Evolutionary conservation across 2,113 vertebrate species (phyloP), one percentile per base, ranked within the genome.

Genomic region (Polypterus bichir): DNA sequence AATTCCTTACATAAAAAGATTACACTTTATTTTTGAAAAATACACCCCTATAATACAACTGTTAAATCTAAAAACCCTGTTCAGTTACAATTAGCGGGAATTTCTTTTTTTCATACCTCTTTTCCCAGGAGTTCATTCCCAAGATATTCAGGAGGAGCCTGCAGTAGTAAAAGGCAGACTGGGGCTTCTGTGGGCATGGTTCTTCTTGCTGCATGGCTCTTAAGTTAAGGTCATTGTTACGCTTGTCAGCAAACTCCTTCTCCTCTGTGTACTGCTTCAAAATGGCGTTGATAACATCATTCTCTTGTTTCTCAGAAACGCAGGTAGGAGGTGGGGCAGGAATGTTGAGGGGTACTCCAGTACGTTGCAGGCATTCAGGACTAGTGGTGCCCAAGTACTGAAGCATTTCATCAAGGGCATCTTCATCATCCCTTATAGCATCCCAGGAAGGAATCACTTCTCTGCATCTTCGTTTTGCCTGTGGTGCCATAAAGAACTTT

Each of bases 81-180:
- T 27, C 27, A 27, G 27, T 27, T 27, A 27, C 27, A 27, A 27
- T 27, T 27, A 27, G 27, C 1, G 27, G 27, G 27, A 27, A 27
- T 27, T 27, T 27, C 27, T 27, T 27, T 27, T 27, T 27, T 27
- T 45, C 60, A 86, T 86, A 99, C 96, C 96, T 96, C 79, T 98
- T 99, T 78, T 98, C 95, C 96, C 96, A 99, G 61, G 94, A 97
- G 84, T 97, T 98, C 86, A 99, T 94, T 69, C 95, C 96, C 75
- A 99, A 82, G 79, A 96, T 91, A 84, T 94, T 99, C 75, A 99
- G 92, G 65, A 99, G 89, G 54, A 99, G 86, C 69, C 95, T 87
- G 85, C 94, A 96, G 79, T 98, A 98, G 85, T 97, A 97, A 86
- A 99, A 99, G 63, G 93, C 89, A 0, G 95, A 97, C 71, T 93